Percentiles rank a stretch among this genome's conserved stretches.
These are phyloP conservation scores for Rynchops niger DNA, from an alignment of 2,113 vertebrate species.

Conservation along the genomic window DNA sequence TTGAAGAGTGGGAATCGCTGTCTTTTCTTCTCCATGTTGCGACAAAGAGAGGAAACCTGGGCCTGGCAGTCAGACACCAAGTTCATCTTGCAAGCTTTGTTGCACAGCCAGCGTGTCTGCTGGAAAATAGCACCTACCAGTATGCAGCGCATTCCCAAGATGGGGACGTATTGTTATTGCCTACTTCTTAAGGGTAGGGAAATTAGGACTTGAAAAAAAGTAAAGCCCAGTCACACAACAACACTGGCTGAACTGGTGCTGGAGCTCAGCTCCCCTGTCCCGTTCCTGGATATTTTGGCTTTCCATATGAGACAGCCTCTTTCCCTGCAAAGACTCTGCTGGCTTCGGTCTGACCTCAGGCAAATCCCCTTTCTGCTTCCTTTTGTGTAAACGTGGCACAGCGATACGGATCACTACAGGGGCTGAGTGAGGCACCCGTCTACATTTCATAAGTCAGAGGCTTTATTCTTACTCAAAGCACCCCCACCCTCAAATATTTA, in stretches of 20 bases:
- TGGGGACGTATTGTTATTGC: neutral
- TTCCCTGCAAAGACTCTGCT: neutral
- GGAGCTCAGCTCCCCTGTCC: neutral
- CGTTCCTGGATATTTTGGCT: neutral
- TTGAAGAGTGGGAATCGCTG: neutral
- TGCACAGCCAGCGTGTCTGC: neutral
- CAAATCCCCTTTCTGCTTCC: neutral
- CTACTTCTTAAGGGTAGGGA: accelerated
- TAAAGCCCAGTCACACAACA: too few relatives aligned
- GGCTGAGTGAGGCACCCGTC: neutral
- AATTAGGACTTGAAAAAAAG: neutral
- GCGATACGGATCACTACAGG: neutral
- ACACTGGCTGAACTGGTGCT: neutral
- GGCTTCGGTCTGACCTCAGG: neutral
- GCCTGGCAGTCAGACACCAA: neutral
- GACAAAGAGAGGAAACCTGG: neutral
- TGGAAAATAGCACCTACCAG: neutral
- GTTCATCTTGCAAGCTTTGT: accelerated
- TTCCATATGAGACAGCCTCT: neutral
- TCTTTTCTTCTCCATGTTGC: neutral
- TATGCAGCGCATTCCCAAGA: neutral
- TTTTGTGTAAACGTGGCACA: neutral
- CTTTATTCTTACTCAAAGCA: neutral
- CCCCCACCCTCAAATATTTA: neutral
- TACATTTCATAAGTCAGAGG: neutral